These are phyloP conservation scores for Drosophila equinoxialis DNA, from an alignment of 1,140 invertebrate species.

Conservation along the genomic window DNA sequence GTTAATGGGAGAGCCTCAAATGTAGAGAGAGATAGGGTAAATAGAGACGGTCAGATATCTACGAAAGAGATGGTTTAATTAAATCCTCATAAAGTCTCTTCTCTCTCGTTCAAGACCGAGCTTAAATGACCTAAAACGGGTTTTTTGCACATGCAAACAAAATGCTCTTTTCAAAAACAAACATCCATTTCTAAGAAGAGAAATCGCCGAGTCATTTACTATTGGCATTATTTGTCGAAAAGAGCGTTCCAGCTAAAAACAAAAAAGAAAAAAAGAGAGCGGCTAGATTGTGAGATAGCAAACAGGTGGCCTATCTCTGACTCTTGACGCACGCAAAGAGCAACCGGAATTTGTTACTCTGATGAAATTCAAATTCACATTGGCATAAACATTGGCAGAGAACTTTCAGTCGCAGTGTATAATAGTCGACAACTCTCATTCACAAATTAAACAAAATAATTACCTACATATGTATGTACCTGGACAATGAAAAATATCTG, in stretches of 20 bases:
- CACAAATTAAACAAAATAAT: no score
- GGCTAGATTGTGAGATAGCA: constrained; percentile 3
- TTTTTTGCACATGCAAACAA: constrained; percentile 4
- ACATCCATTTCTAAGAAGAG: not conserved
- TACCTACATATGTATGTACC: not conserved
- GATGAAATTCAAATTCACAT: constrained; percentile 12
- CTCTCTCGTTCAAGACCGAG: not conserved
- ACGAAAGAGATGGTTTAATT: not conserved
- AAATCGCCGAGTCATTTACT: not conserved
- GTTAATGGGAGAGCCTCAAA: constrained; percentile 8
- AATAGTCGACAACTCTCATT: not conserved
- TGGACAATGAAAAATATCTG: no score
- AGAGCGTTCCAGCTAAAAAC: not conserved
- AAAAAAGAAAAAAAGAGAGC: not conserved
- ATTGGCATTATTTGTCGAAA: not conserved
- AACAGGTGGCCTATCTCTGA: not conserved
- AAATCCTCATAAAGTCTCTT: not conserved
- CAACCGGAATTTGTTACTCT: constrained; percentile 16
- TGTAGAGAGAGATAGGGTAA: constrained; percentile 11
- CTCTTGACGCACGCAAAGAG: not conserved
- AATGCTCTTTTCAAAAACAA: not conserved
- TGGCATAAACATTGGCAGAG: not conserved
- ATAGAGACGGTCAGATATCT: not conserved
- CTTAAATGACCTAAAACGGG: not conserved
- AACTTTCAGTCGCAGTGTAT: not conserved